Base-by-base conservation (phyloP, 2,888 invertebrate species). In the Catocala sponsa region DNA sequence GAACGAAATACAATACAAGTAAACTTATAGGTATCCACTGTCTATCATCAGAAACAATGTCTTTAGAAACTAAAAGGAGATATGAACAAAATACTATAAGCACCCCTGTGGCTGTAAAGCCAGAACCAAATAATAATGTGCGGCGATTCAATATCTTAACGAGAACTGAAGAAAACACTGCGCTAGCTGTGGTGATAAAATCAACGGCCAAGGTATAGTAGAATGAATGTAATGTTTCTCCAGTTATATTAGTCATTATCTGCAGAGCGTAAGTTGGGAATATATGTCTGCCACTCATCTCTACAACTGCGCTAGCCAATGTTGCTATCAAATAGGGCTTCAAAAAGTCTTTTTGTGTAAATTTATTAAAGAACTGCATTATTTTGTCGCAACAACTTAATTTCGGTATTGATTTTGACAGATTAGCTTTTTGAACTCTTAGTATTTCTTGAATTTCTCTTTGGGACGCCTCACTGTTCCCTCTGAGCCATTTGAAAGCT, bases 401-500 rank as follows among this genome's bases (percentile, higher is more conserved):
- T 15, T 25, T 48, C 13, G 7, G 5, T 35, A 9, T 48, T n/a
- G 68, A 61, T 44, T 59, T 59, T 4, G 50, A 50, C 42, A 58
- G 33, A 42, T 65, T 51, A 6, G 68, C 68, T 47, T 49, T 74
- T 11, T 74, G 74, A 0, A 65, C 71, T 56, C 58, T 61, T 5
- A 74, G 51, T 6, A 65, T 74, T 0, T 60, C 63, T 50, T 49
- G 43, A 7, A 74, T 59, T 63, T 90, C 13, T 85, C 83, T 4
- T 79, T 74, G 12, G 83, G 88, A 15, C 88, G 91, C 64, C 90
- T 95, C 41, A 89, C 10, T 59, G 5, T 80, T 73, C 4, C 95
- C 95, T 63, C 95, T 85, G 53, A 95, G 89, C 86, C 91, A 95
- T 52, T 89, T 86, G 33, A 95, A 94, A 0, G 69, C 54, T 15